phyloP scores from a whole-genome alignment of 2,888 invertebrate genomes.

The Cephalotes varians region DNA sequence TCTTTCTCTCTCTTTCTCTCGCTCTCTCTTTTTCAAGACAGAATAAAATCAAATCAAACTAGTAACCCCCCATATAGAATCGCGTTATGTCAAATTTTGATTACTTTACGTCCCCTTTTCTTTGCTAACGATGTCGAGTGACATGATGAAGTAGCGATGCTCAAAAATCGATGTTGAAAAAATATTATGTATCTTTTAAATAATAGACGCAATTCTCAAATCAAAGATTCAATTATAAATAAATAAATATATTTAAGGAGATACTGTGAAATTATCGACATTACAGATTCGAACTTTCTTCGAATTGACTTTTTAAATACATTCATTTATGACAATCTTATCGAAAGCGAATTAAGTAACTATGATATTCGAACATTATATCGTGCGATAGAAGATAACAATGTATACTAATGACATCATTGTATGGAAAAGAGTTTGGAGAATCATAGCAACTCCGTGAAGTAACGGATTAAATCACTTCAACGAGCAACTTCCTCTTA shows the following conservation, averaged over 20 bases:
- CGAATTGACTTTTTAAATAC: no score
- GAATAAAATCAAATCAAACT: neutral
- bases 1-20: neutral
- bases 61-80: neutral
- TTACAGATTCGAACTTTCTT: no score
- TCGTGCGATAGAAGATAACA: neutral
- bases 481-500: neutral
- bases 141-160: neutral
- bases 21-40: neutral
- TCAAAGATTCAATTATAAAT: neutral
- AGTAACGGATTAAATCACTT: neutral
- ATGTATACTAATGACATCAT: constrained; percentile 1
- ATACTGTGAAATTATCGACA: no score
- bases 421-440: neutral
- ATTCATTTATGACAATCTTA: neutral
- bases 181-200: no score
- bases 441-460: neutral
- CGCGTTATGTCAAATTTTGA: neutral
- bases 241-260: no score
- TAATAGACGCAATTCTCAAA: neutral
- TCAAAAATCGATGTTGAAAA: neutral
- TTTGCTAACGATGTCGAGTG: neutral
- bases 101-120: neutral
- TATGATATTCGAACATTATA: neutral
- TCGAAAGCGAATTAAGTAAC: neutral